Base-by-base conservation (phyloP, 2,113 vertebrate genomes). In the Peucedramus taeniatus region DNA sequence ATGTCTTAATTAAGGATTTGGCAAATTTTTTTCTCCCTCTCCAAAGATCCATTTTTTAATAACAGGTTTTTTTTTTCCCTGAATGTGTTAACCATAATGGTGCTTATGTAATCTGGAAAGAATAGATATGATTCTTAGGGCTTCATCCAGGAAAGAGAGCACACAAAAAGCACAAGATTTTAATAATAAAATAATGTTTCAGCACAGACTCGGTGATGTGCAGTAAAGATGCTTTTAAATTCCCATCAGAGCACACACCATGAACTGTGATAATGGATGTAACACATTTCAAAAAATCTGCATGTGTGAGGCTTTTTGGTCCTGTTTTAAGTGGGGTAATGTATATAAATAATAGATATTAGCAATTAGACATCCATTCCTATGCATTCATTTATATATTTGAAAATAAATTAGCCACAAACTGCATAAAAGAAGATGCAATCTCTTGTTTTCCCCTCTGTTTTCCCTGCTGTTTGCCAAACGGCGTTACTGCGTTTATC, bases 321-420 rank as follows among this genome's bases (percentile, higher is more conserved):
- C 92, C 92, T 81, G 79, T 97, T 97, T 96, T 97, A 98, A 98
- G 94, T 95, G 94, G 94, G 85, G 90, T 76, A 89, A 97, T 97
- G 96, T 97, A 96, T 97, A 98, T 98, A 98, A 98, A 98, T 98
- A 98, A 98, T 97, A 98, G 97, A 98, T 97, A 98, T 97, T 97
- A 98, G 97, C 96, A 98, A 98, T 98, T 98, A 98, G 98, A 94
- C 93, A 97, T 97, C 96, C 91, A 97, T 97, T 98, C 95, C 95
- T 96, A 95, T 93, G 94, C 96, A 97, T 96, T 97, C 95, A 87
- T 96, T 97, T 97, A 96, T 98, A 97, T 97, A 96, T 97, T 96
- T 97, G 96, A 97, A 98, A 98, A 98, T 97, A 98, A 98, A 98
- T 98, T 98, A 97, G 91, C 94, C 96, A 97, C 96, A 94, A 97